Conservation (phyloP, 92 coral and sea anemone species). For the Phenganax stokvisi region DNA sequence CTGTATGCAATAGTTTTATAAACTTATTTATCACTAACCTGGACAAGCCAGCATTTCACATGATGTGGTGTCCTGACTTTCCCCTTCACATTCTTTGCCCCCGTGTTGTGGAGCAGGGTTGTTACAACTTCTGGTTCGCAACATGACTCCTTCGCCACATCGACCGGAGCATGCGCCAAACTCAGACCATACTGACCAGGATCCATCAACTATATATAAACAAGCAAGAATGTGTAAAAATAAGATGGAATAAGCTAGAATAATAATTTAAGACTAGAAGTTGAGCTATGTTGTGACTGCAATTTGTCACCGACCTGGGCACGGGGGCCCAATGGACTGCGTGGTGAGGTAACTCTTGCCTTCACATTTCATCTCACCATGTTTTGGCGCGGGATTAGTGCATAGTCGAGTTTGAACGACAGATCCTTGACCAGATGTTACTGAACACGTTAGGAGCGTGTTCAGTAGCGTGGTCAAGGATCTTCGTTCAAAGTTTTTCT, state of each 20-base stretch:
- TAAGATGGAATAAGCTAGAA: not conserved
- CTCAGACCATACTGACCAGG: slow-evolving; percentile 5
- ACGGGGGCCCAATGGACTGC: no score
- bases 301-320: not conserved
- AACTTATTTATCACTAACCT: no score
- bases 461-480: no score
- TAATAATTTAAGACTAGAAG: not conserved
- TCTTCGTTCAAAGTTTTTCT: no score
- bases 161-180: slow-evolving; percentile 11
- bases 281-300: not conserved
- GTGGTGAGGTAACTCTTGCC: not conserved
- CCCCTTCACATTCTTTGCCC: not conserved
- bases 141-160: not conserved
- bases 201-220: slow-evolving; percentile 17
- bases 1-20: no score
- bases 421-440: no score
- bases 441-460: no score
- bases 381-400: not conserved
- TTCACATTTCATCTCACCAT: not conserved
- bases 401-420: no score
- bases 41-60: no score
- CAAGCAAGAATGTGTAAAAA: not conserved
- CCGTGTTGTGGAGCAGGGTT: not conserved
- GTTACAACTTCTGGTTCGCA: not conserved
- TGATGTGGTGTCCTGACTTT: no score